phyloP scores from a whole-genome alignment of 2,797 vertebrate genomes.

The Caiman crocodilus region DNA sequence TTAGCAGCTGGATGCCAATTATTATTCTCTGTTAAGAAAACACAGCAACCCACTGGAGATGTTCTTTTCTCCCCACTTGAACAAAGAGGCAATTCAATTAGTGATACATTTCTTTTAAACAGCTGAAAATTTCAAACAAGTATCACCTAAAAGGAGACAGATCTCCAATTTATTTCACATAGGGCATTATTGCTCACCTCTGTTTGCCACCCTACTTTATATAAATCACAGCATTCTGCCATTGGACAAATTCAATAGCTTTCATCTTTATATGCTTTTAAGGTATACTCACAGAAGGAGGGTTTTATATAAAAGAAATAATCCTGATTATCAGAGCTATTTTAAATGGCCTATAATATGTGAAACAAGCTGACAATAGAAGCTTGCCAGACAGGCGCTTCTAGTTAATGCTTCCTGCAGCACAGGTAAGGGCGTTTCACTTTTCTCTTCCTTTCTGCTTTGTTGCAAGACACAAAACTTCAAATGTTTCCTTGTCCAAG shows the following conservation, averaged over 20 bases:
- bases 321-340: constrained; percentile 10
- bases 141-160: constrained; percentile 18
- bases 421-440: not conserved
- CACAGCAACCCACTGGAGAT: not conserved
- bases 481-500: not conserved
- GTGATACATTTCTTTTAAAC: not conserved
- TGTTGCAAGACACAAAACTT: not conserved
- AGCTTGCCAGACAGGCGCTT: not conserved
- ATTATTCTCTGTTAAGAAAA: constrained; percentile 38
- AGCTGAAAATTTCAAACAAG: constrained; percentile 18
- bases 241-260: constrained; percentile 39
- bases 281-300: constrained; percentile 12
- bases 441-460: not conserved
- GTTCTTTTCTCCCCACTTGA: not conserved
- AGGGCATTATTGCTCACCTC: not conserved
- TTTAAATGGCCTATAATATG: constrained; percentile 15
- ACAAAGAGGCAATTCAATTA: constrained; percentile 60
- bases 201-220: constrained; percentile 50
- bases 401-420: not conserved
- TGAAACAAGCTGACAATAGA: constrained; percentile 2
- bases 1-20: constrained; percentile 49
- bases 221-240: constrained; percentile 32
- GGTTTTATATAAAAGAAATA: constrained; percentile 7
- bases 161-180: constrained; percentile 15
- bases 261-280: constrained; percentile 39